Evolutionary conservation across 2,888 invertebrate species (phyloP), one percentile per base, ranked within the genome.

Genomic region (Mesorhabditis belari): DNA sequence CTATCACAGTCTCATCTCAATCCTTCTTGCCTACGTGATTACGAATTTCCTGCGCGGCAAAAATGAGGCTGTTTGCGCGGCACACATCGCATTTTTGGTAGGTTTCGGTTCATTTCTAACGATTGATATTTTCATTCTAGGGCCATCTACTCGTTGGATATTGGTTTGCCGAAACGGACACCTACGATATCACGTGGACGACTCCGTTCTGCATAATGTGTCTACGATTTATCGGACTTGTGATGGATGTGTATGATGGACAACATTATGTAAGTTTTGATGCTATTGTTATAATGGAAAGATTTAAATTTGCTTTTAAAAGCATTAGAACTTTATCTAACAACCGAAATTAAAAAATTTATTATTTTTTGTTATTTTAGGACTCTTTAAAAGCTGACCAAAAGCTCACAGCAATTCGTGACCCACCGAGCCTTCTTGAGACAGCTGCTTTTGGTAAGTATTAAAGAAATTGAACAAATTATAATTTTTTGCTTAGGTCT

Each of bases 321-420:
- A n/a, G n/a, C n/a, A n/a, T n/a, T n/a, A n/a, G n/a, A n/a, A n/a
- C n/a, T n/a, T n/a, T n/a, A n/a, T n/a, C n/a, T n/a, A n/a, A n/a
- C n/a, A n/a, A n/a, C 44, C 44, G 44, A 2, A n/a, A 35, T 35
- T n/a, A n/a, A n/a, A n/a, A n/a, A n/a, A 1, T 35, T 1, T 1
- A 35, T 35, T 1, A n/a, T n/a, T 35, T 35, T 35, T 35, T 35
- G 57, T 12, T 49, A 49, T 66, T 35, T 35, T n/a, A 35, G 44
- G 44, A 35, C 12, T 17, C 12, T 17, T n/a, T 35, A 1, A 35
- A 35, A n/a, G 12, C 44, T n/a, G 44, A 9, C 44, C 44, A 17
- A 35, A n/a, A 9, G 12, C 12, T 17, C 12, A n/a, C 12, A n/a
- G 44, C 44, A 1, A 35, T 35, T n/a, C 12, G n/a, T 1, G 44